Evolutionary conservation across 2,113 vertebrate genomes (phyloP).

Genomic region (Anolis carolinensis): DNA sequence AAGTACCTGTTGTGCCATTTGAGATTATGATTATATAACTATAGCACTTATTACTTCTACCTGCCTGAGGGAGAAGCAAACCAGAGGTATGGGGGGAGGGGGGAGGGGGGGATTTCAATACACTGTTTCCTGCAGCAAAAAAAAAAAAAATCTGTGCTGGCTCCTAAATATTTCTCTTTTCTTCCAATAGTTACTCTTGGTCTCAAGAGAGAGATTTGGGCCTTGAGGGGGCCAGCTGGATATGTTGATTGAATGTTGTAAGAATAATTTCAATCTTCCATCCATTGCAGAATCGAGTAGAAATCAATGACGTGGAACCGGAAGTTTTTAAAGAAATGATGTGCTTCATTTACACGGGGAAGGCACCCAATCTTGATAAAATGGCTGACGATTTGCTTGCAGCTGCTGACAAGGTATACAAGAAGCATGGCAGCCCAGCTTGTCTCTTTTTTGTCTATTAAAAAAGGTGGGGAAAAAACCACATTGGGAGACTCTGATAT

Average conservation of each 20-base stretch:
- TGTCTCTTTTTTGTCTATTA: not conserved
- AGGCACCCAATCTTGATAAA: constrained; percentile 94
- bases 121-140: not conserved
- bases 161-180: not conserved
- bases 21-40: not conserved
- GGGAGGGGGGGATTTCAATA: too few species aligned
- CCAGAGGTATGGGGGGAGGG: too few species aligned
- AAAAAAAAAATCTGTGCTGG: not conserved
- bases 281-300: constrained; percentile 85
- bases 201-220: not conserved
- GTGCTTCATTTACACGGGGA: constrained; percentile 95
- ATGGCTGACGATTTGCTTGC: constrained; percentile 96
- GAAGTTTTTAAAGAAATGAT: constrained; percentile 98
- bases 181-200: not conserved
- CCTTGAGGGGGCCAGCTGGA: not conserved
- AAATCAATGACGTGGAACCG: constrained; percentile 94
- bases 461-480: not conserved
- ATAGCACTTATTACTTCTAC: not conserved
- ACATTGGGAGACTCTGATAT: not conserved
- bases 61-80: not conserved
- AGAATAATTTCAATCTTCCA: constrained; percentile 9
- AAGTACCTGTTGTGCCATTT: not conserved
- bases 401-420: constrained; percentile 90
- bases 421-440: not conserved
- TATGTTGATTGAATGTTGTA: not conserved